phyloP scores from a whole-genome alignment of 2,113 vertebrate species.

The Anhinga rufa region DNA sequence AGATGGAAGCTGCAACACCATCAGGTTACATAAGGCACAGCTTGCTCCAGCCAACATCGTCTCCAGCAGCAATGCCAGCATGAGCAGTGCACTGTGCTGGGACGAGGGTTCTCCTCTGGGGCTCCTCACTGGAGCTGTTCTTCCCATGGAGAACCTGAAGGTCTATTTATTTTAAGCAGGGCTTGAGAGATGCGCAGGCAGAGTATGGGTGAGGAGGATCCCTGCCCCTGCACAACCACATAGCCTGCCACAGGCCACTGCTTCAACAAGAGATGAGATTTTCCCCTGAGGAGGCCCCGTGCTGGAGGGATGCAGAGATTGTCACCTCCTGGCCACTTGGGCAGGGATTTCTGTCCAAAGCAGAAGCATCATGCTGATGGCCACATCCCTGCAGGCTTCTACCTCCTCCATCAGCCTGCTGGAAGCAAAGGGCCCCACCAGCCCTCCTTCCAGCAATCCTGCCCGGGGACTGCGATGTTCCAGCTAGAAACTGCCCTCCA shows the following conservation, averaged over 20 bases:
- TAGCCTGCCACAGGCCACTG: background rate
- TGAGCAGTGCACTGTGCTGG: background rate
- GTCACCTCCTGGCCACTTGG: background rate
- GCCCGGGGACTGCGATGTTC: background rate
- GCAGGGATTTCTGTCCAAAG: background rate
- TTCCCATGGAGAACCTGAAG: background rate
- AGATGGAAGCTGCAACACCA: background rate
- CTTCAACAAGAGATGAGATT: background rate
- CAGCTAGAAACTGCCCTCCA: background rate
- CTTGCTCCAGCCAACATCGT: background rate
- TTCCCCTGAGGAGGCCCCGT: background rate
- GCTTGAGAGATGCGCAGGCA: background rate
- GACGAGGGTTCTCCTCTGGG: background rate
- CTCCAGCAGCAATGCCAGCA: background rate
- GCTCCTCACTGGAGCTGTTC: background rate
- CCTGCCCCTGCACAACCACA: background rate
- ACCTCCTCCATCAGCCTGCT: background rate
- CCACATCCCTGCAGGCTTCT: background rate
- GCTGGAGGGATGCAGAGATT: background rate
- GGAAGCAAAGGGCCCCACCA: background rate
- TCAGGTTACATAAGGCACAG: background rate
- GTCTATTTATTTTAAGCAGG: background rate
- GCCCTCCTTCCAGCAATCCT: background rate
- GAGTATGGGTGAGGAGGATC: background rate
- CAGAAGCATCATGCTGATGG: background rate